A percentile compares a stretch with the other conserved stretches of the same genome.
phyloP scores from a whole-genome alignment of 92 coral and sea anemone genomes.

The Isaurus tuberculatus region DNA sequence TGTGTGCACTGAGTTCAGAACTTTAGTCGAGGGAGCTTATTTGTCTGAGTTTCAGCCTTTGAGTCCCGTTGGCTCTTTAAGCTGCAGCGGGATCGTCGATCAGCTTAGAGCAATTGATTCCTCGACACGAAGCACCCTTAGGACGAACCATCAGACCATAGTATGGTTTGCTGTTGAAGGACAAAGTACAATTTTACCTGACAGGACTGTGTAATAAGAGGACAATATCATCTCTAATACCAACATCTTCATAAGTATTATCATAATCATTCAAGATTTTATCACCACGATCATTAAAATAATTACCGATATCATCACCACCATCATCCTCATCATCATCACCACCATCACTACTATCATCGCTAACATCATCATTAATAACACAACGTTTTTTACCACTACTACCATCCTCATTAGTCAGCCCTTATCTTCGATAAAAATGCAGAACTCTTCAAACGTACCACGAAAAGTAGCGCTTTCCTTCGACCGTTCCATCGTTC shows the following conservation, averaged over 20 bases:
- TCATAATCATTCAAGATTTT: too few species aligned
- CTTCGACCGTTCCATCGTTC: slow-evolving; percentile 90
- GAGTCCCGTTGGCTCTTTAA: neutral
- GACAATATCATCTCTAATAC: neutral
- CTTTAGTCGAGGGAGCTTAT: too few species aligned
- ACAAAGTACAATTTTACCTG: too few species aligned
- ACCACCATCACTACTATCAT: neutral
- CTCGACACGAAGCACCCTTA: slow-evolving; percentile 86
- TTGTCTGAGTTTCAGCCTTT: neutral
- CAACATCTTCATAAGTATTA: neutral
- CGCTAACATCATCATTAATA: neutral
- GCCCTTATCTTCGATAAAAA: neutral
- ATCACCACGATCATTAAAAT: neutral
- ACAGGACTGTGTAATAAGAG: too few species aligned
- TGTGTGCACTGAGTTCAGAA: too few species aligned
- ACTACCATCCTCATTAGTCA: neutral
- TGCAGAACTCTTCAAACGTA: slow-evolving; percentile 41
- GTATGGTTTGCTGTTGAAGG: slow-evolving; percentile 79
- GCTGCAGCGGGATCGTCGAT: slow-evolving; percentile 46
- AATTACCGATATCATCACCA: neutral
- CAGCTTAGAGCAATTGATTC: slow-evolving; percentile 82
- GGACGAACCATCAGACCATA: slow-evolving; percentile 93
- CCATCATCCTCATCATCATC: neutral
- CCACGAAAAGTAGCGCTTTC: slow-evolving; percentile 86
- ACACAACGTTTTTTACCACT: neutral